Evolutionary conservation across 2,797 vertebrate genomes (phyloP).

Genomic region (Micrastur ruficollis): DNA sequence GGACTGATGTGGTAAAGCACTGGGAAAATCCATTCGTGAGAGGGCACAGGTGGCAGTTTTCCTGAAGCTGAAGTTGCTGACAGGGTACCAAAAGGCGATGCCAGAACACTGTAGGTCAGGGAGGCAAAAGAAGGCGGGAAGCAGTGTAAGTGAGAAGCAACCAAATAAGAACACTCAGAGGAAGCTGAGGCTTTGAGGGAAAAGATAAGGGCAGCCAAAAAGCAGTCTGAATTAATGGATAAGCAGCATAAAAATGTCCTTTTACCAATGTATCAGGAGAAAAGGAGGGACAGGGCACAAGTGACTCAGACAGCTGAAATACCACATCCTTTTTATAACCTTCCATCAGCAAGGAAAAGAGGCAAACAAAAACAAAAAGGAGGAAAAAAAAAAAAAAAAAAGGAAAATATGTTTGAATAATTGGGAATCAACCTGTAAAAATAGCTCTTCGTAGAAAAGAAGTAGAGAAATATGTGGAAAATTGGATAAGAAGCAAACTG

Average conservation of each 20-base stretch:
- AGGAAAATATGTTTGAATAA: background rate
- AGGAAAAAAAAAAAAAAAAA: background rate
- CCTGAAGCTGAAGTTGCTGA: background rate
- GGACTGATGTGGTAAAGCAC: background rate
- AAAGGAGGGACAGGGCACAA: background rate
- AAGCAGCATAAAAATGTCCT: background rate
- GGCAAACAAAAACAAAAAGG: background rate
- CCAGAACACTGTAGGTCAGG: background rate
- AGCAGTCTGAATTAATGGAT: background rate
- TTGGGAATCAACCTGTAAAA: background rate
- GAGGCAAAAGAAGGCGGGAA: background rate
- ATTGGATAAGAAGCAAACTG: background rate
- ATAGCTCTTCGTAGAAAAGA: background rate
- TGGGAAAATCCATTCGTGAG: background rate
- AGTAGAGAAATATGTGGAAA: background rate
- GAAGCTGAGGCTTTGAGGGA: background rate
- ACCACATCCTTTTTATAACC: background rate
- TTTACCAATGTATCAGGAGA: background rate
- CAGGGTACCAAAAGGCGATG: background rate
- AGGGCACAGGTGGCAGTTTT: background rate
- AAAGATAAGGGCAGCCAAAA: slow-evolving; percentile 1
- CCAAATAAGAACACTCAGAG: background rate
- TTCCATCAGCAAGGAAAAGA: background rate
- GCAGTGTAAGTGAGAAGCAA: background rate
- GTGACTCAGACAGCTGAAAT: background rate